Conservation (phyloP, 1,140 invertebrate species). For the Plutomurus gul region DNA sequence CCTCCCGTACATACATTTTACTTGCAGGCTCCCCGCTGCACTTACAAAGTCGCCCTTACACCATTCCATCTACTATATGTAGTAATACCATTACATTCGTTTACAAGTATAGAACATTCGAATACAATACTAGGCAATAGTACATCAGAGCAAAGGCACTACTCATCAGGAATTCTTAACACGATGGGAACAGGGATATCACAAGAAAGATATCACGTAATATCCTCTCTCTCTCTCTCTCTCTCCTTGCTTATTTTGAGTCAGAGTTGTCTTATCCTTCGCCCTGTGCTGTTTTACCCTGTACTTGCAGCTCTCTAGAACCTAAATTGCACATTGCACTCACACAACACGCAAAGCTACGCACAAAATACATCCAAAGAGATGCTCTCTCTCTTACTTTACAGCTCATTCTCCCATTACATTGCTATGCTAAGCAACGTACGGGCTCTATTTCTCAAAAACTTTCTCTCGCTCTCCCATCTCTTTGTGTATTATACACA, state of each 20-base stretch:
- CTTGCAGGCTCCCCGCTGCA: too few species aligned
- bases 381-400: neutral
- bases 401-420: neutral
- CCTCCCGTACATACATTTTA: too few species aligned
- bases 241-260: neutral
- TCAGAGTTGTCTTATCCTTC: neutral
- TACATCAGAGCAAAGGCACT: neutral
- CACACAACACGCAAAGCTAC: neutral
- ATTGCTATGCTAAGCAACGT: constrained; percentile 23
- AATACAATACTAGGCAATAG: too few species aligned
- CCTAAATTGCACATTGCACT: constrained; percentile 21
- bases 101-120: neutral
- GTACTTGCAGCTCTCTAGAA: neutral
- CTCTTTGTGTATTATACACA: too few species aligned
- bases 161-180: constrained; percentile 18
- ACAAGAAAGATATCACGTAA: constrained; percentile 31
- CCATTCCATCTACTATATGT: neutral
- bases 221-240: neutral
- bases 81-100: neutral
- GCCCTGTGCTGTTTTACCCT: neutral
- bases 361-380: neutral
- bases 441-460: constrained; percentile 11
- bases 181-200: constrained; percentile 7
- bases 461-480: neutral
- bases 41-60: neutral